phyloP scores from a whole-genome alignment of 2,113 vertebrate species.

The Athene noctua region DNA sequence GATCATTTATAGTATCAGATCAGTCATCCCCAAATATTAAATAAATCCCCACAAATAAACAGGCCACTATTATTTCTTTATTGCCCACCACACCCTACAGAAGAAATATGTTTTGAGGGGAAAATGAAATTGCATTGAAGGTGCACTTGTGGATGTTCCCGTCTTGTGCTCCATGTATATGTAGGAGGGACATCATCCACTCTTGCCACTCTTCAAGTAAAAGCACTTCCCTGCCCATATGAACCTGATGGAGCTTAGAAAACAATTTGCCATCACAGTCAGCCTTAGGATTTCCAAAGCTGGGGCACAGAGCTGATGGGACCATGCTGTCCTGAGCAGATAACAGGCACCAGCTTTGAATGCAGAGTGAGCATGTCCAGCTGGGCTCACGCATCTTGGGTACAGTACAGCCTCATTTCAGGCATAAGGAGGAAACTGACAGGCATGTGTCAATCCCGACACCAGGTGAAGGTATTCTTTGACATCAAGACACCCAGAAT shows the following conservation, averaged over 20 bases:
- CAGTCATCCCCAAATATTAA: background rate
- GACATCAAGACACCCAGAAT: background rate
- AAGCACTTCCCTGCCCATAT: background rate
- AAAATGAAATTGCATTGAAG: background rate
- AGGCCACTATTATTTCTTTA: background rate
- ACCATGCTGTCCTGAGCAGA: background rate
- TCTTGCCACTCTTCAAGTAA: background rate
- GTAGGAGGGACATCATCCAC: background rate
- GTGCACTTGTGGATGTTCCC: background rate
- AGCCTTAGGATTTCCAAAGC: background rate
- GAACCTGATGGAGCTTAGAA: background rate
- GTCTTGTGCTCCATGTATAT: background rate
- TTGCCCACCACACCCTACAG: background rate
- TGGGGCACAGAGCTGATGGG: background rate
- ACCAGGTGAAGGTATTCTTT: background rate
- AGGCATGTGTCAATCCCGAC: background rate
- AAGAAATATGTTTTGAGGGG: background rate
- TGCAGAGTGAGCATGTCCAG: fast-evolving
- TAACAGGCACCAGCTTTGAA: background rate
- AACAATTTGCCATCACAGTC: background rate
- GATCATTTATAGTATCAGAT: background rate
- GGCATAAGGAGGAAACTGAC: background rate
- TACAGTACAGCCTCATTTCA: fast-evolving
- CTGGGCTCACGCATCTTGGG: fast-evolving
- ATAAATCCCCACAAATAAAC: background rate